phyloP scores from a whole-genome alignment of 2,797 vertebrate species.

The Meriones psammophilus region DNA sequence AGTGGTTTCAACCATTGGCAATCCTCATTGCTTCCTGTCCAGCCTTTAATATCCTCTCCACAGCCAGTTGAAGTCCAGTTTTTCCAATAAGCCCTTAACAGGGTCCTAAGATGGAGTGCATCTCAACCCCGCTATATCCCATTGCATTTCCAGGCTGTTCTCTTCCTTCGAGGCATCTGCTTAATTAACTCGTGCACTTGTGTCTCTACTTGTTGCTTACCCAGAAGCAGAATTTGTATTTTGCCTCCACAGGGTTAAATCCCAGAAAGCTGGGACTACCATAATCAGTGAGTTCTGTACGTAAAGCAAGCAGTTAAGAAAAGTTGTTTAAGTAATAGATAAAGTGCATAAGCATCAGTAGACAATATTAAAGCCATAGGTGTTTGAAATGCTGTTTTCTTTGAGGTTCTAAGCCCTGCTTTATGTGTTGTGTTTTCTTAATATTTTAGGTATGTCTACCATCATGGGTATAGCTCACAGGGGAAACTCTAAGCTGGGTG shows the following conservation, averaged over 20 bases:
- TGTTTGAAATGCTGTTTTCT: neutral
- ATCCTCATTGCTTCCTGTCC: neutral
- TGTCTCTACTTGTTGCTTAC: neutral
- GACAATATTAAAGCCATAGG: neutral
- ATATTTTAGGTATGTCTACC: neutral
- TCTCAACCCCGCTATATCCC: neutral
- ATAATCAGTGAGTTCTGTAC: neutral
- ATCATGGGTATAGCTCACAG: neutral
- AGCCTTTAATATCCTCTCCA: neutral
- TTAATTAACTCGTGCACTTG: neutral
- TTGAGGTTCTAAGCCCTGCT: neutral
- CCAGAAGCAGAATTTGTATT: neutral
- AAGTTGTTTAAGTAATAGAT: neutral
- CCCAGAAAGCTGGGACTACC: neutral
- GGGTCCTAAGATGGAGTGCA: accelerated
- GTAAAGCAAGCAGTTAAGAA: neutral
- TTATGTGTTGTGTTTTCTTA: conserved; percentile 41
- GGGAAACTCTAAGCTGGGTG: neutral
- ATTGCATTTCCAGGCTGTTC: neutral
- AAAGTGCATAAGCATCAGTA: neutral
- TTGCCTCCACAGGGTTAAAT: neutral
- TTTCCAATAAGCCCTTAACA: neutral
- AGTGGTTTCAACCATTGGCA: neutral
- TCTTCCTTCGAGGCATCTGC: neutral
- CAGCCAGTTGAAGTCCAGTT: neutral